Conservation (phyloP, 1,140 invertebrate genomes). For the Brachionus asplanchnoidis region DNA sequence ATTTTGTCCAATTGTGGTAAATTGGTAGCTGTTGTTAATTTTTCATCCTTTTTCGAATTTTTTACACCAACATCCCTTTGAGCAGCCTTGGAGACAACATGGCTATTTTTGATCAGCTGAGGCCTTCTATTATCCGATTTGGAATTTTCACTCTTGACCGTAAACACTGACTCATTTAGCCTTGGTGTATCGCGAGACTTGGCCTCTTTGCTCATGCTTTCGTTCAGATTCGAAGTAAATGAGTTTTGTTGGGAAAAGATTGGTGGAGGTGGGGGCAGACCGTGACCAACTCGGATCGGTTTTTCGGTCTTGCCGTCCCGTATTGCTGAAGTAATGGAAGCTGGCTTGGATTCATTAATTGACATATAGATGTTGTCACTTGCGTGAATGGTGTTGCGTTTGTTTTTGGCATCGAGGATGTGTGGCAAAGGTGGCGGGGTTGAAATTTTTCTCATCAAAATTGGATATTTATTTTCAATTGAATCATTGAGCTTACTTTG, state of each 20-base stretch:
- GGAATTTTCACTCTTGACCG: neutral
- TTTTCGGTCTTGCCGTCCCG: neutral
- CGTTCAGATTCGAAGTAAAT: neutral
- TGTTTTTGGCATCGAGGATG: neutral
- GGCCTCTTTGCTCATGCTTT: neutral
- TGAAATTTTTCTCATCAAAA: conserved; percentile 19
- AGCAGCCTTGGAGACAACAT: neutral
- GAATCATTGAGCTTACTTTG: neutral
- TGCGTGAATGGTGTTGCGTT: neutral
- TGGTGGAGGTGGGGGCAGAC: neutral
- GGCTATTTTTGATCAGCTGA: neutral
- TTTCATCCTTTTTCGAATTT: neutral
- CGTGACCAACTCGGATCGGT: neutral
- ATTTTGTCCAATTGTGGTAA: conserved; percentile 35
- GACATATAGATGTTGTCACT: neutral
- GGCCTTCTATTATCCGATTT: neutral
- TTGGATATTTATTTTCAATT: neutral
- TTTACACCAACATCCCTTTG: neutral
- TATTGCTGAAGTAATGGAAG: neutral
- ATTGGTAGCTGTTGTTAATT: neutral
- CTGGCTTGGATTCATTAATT: neutral
- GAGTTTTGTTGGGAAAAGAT: neutral
- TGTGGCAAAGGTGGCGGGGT: conserved; percentile 1
- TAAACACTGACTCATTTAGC: neutral
- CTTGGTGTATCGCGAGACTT: neutral